These are phyloP conservation scores for Coboldia fuscipes DNA, from an alignment of 1,140 invertebrate genomes.

Conservation along the genomic window DNA sequence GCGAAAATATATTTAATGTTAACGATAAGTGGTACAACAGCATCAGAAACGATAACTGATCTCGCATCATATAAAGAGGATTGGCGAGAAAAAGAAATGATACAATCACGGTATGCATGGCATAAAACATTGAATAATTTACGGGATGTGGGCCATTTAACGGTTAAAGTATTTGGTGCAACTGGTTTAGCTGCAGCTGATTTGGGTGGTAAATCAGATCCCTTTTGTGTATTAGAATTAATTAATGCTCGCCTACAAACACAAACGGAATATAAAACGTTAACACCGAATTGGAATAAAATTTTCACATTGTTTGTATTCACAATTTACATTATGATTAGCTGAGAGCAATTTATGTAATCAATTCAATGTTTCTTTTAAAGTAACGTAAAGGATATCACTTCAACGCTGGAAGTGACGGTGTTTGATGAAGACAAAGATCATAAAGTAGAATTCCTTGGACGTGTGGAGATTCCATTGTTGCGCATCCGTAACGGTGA, in stretches of 20 bases:
- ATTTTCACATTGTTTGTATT: slow-evolving; percentile 77
- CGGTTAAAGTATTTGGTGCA: slow-evolving; percentile 76
- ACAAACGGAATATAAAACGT: slow-evolving; percentile 95
- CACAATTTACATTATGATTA: background rate
- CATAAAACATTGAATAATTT: slow-evolving; percentile 49
- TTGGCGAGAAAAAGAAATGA: slow-evolving; percentile 36
- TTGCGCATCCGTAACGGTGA: slow-evolving; percentile 74
- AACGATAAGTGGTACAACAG: slow-evolving; percentile 86
- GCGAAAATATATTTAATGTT: slow-evolving; percentile 74
- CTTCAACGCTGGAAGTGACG: slow-evolving; percentile 87
- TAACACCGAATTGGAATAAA: slow-evolving; percentile 94
- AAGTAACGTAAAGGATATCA: slow-evolving; percentile 93
- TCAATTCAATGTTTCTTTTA: slow-evolving; percentile 13
- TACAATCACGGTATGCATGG: slow-evolving; percentile 58
- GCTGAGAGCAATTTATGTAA: background rate
- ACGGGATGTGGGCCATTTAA: slow-evolving; percentile 69
- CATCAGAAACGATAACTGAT: slow-evolving; percentile 79
- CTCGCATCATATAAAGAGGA: slow-evolving; percentile 66
- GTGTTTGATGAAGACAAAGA: slow-evolving; percentile 97
- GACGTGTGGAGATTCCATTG: slow-evolving; percentile 79
- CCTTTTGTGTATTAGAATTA: slow-evolving; percentile 91
- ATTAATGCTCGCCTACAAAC: slow-evolving; percentile 89
- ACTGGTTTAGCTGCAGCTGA: slow-evolving; percentile 78
- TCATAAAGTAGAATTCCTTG: slow-evolving; percentile 94
- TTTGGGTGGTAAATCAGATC: slow-evolving; percentile 84